Conservation (phyloP, 2,888 invertebrate genomes). For the Pasiphila rectangulata region DNA sequence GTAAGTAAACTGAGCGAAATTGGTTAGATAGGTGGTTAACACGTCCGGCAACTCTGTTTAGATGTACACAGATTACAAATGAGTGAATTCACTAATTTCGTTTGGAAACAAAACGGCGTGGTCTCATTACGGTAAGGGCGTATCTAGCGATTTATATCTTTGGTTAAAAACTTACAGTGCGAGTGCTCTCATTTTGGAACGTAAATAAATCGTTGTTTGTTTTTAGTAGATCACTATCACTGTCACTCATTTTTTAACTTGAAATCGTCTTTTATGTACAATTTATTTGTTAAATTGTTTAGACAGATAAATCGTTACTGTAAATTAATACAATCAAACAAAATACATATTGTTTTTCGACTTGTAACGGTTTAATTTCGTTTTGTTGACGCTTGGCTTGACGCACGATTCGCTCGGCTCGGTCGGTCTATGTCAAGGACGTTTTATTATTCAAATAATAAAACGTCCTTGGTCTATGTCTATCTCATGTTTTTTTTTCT, state of each 20-base stretch:
- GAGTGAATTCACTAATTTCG: no score
- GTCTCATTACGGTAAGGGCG: no score
- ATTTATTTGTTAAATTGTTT: background rate
- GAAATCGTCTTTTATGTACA: background rate
- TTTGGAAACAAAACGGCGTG: no score
- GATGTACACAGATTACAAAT: no score
- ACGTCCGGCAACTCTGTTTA: no score
- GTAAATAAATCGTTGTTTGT: slow-evolving; percentile 40
- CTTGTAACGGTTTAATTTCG: slow-evolving; percentile 2
- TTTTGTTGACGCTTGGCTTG: background rate
- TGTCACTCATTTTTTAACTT: slow-evolving; percentile 36
- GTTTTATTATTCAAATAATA: no score
- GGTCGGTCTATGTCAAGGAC: no score
- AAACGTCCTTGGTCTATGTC: no score
- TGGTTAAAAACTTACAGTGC: slow-evolving; percentile 47
- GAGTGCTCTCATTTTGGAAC: slow-evolving; percentile 50
- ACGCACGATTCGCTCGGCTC: no score
- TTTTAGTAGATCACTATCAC: slow-evolving; percentile 51
- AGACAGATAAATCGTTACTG: background rate
- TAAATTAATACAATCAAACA: background rate
- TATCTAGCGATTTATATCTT: no score
- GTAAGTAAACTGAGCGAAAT: background rate
- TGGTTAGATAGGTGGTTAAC: background rate
- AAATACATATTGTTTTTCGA: background rate
- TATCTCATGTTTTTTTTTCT: no score